A percentile compares a stretch with the other conserved stretches of the same genome.
These are phyloP conservation scores for Arizona elegans DNA, from an alignment of 2,113 vertebrate species.

Conservation along the genomic window DNA sequence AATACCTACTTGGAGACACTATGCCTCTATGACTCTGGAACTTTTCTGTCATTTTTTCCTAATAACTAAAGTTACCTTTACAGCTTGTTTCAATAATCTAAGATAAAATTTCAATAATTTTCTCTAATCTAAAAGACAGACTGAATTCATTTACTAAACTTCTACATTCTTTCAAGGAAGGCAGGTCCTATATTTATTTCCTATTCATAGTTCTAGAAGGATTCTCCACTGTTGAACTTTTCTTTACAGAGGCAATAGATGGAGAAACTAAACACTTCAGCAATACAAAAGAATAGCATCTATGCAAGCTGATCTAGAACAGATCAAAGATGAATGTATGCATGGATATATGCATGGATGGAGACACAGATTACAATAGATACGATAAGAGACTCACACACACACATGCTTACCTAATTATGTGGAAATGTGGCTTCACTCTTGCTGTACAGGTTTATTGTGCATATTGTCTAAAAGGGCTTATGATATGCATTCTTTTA, in stretches of 20 bases:
- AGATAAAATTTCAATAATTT: no score
- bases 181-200: neutral
- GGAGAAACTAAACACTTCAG: neutral
- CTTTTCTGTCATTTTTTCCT: neutral
- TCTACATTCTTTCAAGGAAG: neutral
- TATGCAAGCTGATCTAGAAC: neutral
- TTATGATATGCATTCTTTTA: neutral
- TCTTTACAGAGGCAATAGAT: neutral
- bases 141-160: neutral
- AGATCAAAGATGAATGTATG: neutral
- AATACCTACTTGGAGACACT: no score
- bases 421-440: neutral
- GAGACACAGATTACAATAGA: neutral
- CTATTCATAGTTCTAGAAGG: neutral
- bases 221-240: neutral
- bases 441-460: neutral
- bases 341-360: neutral
- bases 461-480: neutral
- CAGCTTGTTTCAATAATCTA: neutral
- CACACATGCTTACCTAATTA: neutral
- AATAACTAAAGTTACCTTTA: neutral
- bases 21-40: no score
- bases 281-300: neutral
- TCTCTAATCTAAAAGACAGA: neutral
- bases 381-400: neutral